Conservation (phyloP, 2,888 invertebrate genomes). For the Drosophila prolongata region DNA sequence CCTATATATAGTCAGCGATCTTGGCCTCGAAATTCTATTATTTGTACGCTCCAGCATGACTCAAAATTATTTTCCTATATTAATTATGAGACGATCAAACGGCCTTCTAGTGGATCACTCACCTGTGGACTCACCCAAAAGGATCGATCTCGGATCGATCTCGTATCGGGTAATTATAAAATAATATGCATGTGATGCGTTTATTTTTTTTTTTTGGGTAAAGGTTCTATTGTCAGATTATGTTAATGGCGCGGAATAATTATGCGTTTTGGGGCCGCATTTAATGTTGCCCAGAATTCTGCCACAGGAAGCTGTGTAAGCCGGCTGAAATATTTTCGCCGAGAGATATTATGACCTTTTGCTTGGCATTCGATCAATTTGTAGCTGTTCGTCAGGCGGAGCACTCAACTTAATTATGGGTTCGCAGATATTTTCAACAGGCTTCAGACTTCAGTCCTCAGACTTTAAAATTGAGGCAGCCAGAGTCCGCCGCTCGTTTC, state of each 20-base stretch:
- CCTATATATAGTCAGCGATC: conserved; percentile 35
- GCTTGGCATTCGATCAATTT: conserved; percentile 75
- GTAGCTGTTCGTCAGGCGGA: conserved; percentile 67
- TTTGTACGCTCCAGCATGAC: conserved; percentile 34
- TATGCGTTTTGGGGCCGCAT: conserved; percentile 55
- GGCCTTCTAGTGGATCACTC: conserved; percentile 31
- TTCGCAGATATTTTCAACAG: conserved; percentile 56
- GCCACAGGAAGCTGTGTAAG: conserved; percentile 74
- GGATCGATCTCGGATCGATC: conserved; percentile 23
- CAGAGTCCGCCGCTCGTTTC: conserved; percentile 50
- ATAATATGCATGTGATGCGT: conserved; percentile 21
- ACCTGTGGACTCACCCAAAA: conserved; percentile 16
- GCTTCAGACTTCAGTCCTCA: conserved; percentile 24
- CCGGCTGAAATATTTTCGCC: conserved; percentile 48
- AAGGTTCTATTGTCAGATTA: conserved; percentile 66
- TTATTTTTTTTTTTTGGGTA: conserved; percentile 17
- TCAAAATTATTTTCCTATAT: conserved; percentile 25
- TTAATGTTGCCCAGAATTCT: conserved; percentile 7
- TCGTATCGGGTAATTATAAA: conserved; percentile 42
- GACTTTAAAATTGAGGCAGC: conserved; percentile 60
- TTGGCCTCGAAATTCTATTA: conserved; percentile 45
- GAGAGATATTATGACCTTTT: conserved; percentile 69
- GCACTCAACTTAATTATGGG: conserved; percentile 76
- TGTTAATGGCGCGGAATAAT: conserved; percentile 70
- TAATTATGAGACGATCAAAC: conserved; percentile 24